Conservation (phyloP, 2,797 vertebrate genomes). For the Basileuterus tristriatus region DNA sequence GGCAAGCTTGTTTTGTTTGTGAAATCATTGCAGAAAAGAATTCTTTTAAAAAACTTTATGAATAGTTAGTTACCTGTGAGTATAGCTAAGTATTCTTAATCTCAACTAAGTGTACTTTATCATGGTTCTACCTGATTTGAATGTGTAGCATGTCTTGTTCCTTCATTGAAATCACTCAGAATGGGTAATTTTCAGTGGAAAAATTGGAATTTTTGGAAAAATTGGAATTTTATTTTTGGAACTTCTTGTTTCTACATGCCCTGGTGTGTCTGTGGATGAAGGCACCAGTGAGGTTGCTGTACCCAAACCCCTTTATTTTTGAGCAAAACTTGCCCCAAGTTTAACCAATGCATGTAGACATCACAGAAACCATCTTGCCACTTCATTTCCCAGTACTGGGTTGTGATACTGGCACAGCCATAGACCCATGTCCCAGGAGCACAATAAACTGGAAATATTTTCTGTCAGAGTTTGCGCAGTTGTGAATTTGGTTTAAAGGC, state of each 20-base stretch:
- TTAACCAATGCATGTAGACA: not conserved
- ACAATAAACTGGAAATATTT: not conserved
- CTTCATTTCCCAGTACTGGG: not conserved
- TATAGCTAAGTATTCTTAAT: not conserved
- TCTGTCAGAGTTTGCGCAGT: not conserved
- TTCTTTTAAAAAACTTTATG: not conserved
- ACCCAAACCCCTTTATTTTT: not conserved
- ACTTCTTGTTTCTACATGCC: not conserved
- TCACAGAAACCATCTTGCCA: not conserved
- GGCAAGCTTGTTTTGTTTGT: not conserved
- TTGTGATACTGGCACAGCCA: not conserved
- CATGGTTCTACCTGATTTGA: not conserved
- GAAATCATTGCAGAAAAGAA: not conserved
- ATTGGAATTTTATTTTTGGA: not conserved
- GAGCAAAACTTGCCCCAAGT: not conserved
- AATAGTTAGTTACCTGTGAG: not conserved
- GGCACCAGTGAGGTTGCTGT: not conserved
- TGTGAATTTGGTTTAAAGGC: not conserved
- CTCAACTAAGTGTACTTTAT: not conserved
- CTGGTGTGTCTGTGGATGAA: not conserved
- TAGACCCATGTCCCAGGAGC: not conserved
- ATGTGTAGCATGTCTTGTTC: not conserved
- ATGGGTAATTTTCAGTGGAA: not conserved
- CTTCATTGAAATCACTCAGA: not conserved
- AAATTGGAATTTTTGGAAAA: too few species aligned